A percentile compares a stretch with the other conserved stretches of the same genome.
Conservation (phyloP, 2,797 vertebrate genomes). For the Taeniopygia guttata region DNA sequence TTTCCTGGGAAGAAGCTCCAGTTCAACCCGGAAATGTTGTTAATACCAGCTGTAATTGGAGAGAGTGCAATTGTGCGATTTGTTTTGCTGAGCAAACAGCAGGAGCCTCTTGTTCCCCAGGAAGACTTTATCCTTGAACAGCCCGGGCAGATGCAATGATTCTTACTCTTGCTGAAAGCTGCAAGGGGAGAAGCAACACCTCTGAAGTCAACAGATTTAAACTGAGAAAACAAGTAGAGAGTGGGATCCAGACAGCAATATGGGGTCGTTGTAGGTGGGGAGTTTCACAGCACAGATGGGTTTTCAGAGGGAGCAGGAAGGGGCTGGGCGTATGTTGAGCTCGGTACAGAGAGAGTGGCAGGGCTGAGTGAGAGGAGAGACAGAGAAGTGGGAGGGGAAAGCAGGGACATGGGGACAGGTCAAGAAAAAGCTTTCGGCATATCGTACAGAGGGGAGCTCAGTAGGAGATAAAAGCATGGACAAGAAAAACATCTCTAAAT, state of each 20-base stretch:
- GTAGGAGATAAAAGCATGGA: not conserved
- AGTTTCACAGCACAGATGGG: slow-evolving; percentile 61
- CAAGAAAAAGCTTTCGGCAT: not conserved
- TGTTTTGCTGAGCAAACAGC: not conserved
- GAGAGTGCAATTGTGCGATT: not conserved
- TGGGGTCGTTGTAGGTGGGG: slow-evolving; percentile 5
- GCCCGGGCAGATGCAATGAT: not conserved
- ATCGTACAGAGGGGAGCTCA: not conserved
- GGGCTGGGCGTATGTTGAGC: not conserved
- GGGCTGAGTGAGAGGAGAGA: not conserved
- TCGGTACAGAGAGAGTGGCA: not conserved
- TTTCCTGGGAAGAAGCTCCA: not conserved
- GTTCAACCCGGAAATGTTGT: not conserved
- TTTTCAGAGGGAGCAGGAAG: slow-evolving; percentile 33
- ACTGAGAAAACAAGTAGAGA: slow-evolving; percentile 39
- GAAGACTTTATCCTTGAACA: slow-evolving; percentile 21
- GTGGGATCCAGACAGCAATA: slow-evolving; percentile 9
- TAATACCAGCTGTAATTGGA: not conserved
- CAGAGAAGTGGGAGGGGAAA: not conserved
- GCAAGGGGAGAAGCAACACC: not conserved
- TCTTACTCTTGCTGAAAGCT: not conserved
- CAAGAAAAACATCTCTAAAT: not conserved
- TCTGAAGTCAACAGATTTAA: slow-evolving; percentile 35
- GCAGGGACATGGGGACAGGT: not conserved
- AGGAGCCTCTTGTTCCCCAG: not conserved